A percentile compares a stretch with the other conserved stretches of the same genome.
These are phyloP conservation scores for Toxotes lorentzi DNA, from an alignment of 2,797 vertebrate species.

Conservation along the genomic window DNA sequence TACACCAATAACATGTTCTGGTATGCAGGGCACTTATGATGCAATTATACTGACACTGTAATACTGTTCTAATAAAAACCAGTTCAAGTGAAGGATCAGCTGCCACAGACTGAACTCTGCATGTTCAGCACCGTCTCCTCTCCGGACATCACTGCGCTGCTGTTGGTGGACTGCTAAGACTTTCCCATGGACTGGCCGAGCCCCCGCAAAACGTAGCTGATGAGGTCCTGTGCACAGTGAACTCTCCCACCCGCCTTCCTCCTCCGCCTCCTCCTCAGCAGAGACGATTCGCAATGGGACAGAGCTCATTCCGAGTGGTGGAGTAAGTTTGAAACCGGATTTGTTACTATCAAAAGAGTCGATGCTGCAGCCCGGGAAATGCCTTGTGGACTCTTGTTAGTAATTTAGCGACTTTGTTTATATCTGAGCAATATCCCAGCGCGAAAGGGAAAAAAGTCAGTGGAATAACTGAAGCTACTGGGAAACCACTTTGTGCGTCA, in stretches of 20 bases:
- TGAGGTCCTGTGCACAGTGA: conserved; percentile 33
- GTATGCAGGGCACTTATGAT: background rate
- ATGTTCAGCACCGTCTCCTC: conserved; percentile 1
- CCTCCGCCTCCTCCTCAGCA: conserved; percentile 10
- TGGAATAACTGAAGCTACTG: conserved; percentile 37
- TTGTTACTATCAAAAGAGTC: conserved; percentile 16
- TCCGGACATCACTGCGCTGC: conserved; percentile 21
- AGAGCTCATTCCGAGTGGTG: conserved; percentile 26
- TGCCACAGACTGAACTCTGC: conserved; percentile 11
- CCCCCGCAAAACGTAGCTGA: conserved; percentile 20
- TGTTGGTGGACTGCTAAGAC: conserved; percentile 50
- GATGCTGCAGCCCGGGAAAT: conserved; percentile 59
- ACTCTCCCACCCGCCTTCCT: conserved; percentile 12
- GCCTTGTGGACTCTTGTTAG: conserved; percentile 7
- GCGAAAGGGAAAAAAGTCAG: conserved; percentile 18
- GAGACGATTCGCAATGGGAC: conserved; percentile 24
- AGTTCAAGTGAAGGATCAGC: background rate
- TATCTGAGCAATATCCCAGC: background rate
- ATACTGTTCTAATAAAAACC: background rate
- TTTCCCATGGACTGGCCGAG: conserved; percentile 59
- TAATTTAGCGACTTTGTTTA: conserved; percentile 13
- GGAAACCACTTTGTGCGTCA: conserved; percentile 36
- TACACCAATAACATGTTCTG: background rate
- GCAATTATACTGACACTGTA: too few relatives aligned
- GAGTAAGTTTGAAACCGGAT: conserved; percentile 25